Conservation (phyloP, 2,113 vertebrate species). For the Corynorhinus townsendii region DNA sequence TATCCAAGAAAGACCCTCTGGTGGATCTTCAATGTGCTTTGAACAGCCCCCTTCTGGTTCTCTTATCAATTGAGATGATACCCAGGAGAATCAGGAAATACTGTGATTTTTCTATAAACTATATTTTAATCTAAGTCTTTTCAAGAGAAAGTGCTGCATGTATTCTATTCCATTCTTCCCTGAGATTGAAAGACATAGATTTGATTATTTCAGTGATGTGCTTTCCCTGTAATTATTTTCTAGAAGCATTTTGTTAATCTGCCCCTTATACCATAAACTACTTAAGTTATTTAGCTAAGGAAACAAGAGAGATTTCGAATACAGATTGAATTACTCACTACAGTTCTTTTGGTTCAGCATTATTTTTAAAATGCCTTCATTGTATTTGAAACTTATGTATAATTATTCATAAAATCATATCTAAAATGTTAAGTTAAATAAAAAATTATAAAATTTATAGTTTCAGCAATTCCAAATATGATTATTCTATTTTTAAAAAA, state of each 20-base stretch:
- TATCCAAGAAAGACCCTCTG: neutral
- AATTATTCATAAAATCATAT: neutral
- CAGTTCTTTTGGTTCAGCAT: neutral
- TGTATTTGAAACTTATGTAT: neutral
- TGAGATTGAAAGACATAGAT: neutral
- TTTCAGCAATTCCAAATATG: neutral
- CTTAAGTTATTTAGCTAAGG: neutral
- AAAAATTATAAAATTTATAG: neutral
- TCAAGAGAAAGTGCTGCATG: neutral
- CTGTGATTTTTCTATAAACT: neutral
- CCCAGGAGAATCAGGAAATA: neutral
- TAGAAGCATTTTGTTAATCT: neutral
- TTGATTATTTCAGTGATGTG: neutral
- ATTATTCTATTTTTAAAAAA: neutral
- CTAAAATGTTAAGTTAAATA: neutral
- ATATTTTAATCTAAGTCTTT: neutral
- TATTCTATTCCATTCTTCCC: neutral
- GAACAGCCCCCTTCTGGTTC: neutral
- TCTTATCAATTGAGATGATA: neutral
- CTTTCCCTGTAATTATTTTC: neutral
- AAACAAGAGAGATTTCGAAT: neutral
- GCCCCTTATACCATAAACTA: neutral
- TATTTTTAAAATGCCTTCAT: neutral
- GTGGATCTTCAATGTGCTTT: neutral
- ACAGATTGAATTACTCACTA: neutral